Evolutionary conservation across 1,140 invertebrate genomes (phyloP).

Genomic region (Scaptodrosophila lebanonensis): DNA sequence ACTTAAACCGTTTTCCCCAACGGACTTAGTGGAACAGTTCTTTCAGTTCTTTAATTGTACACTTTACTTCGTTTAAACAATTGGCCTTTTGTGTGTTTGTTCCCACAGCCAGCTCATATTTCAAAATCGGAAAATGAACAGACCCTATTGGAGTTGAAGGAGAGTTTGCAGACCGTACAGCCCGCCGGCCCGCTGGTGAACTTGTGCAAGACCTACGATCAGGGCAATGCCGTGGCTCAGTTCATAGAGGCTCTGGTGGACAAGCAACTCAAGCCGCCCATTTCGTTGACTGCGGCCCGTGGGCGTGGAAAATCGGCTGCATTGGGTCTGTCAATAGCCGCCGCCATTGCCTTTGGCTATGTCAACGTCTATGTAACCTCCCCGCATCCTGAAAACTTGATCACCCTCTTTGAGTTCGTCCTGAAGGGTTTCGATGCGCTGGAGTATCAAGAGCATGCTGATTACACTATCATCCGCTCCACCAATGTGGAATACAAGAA

Average conservation of each 20-base stretch:
- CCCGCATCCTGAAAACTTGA: constrained; percentile 98
- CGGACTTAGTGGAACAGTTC: too few relatives aligned
- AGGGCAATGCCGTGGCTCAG: constrained; percentile 94
- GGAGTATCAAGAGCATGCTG: constrained; percentile 96
- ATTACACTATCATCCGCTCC: constrained; percentile 97
- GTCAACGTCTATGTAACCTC: constrained; percentile 99
- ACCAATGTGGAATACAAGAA: constrained; percentile 98
- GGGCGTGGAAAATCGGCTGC: constrained; percentile 99
- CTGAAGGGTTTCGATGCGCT: constrained; percentile 97
- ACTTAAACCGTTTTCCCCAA: too few relatives aligned
- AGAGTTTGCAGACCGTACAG: constrained; percentile 88
- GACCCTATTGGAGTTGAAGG: constrained; percentile 85
- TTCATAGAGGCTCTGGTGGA: constrained; percentile 97
- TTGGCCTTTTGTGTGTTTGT: too few relatives aligned
- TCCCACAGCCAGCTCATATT: constrained; percentile 43
- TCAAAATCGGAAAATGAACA: constrained; percentile 77
- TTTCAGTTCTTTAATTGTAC: not conserved
- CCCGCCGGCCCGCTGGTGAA: constrained; percentile 94
- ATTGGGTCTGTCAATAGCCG: constrained; percentile 94
- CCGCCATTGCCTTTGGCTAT: constrained; percentile 91
- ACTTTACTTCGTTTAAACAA: fast-evolving
- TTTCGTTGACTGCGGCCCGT: constrained; percentile 96
- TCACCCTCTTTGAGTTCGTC: constrained; percentile 98
- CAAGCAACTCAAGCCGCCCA: constrained; percentile 89
- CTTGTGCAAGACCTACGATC: constrained; percentile 95